phyloP scores from a whole-genome alignment of 2,113 vertebrate genomes.

The Polypterus senegalus region DNA sequence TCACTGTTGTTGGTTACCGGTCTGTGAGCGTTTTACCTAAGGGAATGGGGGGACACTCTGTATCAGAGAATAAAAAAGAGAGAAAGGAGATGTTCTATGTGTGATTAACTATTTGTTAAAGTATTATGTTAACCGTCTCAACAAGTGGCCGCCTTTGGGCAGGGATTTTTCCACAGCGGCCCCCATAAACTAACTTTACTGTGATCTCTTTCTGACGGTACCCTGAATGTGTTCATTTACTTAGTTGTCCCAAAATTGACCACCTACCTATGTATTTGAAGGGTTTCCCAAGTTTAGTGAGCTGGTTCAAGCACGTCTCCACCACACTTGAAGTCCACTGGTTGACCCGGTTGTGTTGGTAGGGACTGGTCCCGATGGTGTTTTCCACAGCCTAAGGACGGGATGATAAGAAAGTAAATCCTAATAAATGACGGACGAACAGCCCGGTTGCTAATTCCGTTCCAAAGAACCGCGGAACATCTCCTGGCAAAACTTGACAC shows the following conservation, averaged over 20 bases:
- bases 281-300: constrained; percentile 22
- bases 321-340: constrained; percentile 23
- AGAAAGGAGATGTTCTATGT: too few relatives aligned
- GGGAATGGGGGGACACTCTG: too few relatives aligned
- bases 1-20: too few relatives aligned
- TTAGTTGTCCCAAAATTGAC: neutral
- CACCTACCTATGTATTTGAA: constrained; percentile 24
- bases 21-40: too few relatives aligned
- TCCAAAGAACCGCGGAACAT: neutral
- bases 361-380: constrained; percentile 19
- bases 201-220: too few relatives aligned
- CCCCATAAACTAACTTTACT: too few relatives aligned
- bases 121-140: too few relatives aligned
- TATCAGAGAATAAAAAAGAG: too few relatives aligned
- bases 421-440: neutral
- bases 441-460: neutral
- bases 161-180: too few relatives aligned
- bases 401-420: neutral
- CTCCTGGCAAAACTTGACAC: neutral
- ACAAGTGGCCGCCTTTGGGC: too few relatives aligned
- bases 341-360: constrained; percentile 22
- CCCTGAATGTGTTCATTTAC: neutral
- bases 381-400: constrained; percentile 16
- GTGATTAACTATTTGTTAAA: too few relatives aligned
- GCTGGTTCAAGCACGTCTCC: constrained; percentile 21